Percentiles rank a stretch among this genome's conserved stretches.
Conservation (phyloP, 2,888 invertebrate genomes). For the Acanthoscelides obtectus region DNA sequence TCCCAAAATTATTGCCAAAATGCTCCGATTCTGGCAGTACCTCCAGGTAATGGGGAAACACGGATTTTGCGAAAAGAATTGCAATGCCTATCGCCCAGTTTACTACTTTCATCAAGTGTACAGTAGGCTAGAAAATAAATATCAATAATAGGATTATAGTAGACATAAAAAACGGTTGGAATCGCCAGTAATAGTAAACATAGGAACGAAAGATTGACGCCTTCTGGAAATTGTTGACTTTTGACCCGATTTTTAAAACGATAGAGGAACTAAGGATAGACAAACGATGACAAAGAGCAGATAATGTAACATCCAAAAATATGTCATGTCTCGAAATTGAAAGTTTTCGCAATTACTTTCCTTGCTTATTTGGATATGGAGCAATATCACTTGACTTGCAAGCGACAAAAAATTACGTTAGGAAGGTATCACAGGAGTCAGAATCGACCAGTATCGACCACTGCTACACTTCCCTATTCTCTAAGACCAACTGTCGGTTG, state of each 20-base stretch:
- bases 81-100: conserved; percentile 57
- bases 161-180: neutral
- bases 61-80: conserved; percentile 56
- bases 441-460: too few relatives aligned
- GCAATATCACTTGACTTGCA: too few relatives aligned
- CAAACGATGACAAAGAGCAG: too few relatives aligned
- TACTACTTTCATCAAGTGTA: conserved; percentile 53
- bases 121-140: conserved; percentile 52
- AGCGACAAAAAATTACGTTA: too few relatives aligned
- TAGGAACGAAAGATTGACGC: neutral
- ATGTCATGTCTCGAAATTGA: too few relatives aligned
- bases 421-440: too few relatives aligned
- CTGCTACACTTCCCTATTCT: too few relatives aligned
- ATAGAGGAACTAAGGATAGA: neutral
- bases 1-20: conserved; percentile 3
- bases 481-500: too few relatives aligned
- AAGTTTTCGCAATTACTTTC: too few relatives aligned
- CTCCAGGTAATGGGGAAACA: conserved; percentile 39
- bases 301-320: too few relatives aligned
- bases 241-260: neutral
- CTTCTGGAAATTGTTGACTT: neutral
- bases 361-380: too few relatives aligned
- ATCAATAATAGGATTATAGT: neutral
- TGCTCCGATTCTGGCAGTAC: conserved; percentile 9
- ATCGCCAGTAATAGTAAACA: neutral